Conservation (phyloP, 1,140 invertebrate species). For the Drosophila orena region DNA sequence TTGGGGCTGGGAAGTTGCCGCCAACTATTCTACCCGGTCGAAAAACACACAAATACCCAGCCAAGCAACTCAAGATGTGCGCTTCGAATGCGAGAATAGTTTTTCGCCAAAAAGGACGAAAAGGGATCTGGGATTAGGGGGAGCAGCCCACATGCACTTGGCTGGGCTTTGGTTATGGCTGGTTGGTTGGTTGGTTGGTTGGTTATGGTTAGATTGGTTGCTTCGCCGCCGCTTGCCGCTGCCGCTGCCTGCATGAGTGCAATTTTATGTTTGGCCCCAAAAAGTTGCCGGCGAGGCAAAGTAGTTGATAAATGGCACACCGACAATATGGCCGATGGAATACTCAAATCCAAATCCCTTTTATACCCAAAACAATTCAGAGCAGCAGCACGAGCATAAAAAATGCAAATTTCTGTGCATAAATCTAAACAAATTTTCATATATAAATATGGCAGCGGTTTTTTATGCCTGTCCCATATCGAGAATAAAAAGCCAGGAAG, state of each 20-base stretch:
- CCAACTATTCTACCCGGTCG: conserved; percentile 24
- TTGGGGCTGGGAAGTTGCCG: conserved; percentile 20
- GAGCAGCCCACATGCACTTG: conserved; percentile 55
- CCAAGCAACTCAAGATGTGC: conserved; percentile 45
- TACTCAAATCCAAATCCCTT: conserved; percentile 58
- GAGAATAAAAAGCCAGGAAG: conserved; percentile 25
- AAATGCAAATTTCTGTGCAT: conserved; percentile 73
- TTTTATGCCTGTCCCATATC: conserved; percentile 56
- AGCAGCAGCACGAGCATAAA: conserved; percentile 41
- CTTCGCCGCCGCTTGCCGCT: conserved; percentile 14
- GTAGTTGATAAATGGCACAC: conserved; percentile 72
- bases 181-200: conserved; percentile 59
- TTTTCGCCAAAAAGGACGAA: conserved; percentile 13
- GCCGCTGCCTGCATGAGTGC: conserved; percentile 60
- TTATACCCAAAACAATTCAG: conserved; percentile 31
- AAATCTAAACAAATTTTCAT: conserved; percentile 69
- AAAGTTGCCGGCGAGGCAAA: conserved; percentile 38
- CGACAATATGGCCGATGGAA: conserved; percentile 32
- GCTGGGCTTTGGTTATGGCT: conserved; percentile 70
- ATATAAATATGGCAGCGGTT: conserved; percentile 46
- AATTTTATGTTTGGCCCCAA: conserved; percentile 74
- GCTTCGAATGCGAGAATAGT: conserved; percentile 45
- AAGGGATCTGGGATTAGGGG: conserved; percentile 12
- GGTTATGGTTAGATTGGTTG: conserved; percentile 64
- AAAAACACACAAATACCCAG: conserved; percentile 27